Evolutionary conservation across 2,888 invertebrate genomes (phyloP).

Genomic region (Cecidostiba fungosa): DNA sequence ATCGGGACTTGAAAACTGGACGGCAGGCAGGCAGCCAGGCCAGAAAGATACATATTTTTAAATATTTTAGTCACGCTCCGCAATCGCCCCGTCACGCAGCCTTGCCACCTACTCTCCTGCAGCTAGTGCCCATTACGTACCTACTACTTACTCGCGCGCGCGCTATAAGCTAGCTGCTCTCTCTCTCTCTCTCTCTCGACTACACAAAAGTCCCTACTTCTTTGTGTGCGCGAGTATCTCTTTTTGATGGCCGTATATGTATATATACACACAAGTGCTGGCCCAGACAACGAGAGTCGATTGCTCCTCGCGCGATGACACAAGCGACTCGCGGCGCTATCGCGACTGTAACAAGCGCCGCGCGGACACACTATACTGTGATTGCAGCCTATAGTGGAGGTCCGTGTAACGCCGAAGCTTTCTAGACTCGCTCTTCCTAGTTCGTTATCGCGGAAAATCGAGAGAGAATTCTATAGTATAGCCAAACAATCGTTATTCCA

Average conservation of each 20-base stretch:
- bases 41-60: constrained; percentile 81
- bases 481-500: no score
- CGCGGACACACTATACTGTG: background rate
- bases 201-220: constrained; percentile 29
- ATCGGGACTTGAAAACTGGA: constrained; percentile 66
- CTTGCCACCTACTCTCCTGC: constrained; percentile 75
- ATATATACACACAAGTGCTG: background rate
- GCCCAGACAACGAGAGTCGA: background rate
- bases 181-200: background rate
- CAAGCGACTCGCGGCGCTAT: background rate
- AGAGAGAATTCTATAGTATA: background rate
- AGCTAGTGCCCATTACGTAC: constrained; percentile 72
- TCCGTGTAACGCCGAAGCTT: constrained; percentile 8
- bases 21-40: constrained; percentile 75
- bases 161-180: constrained; percentile 11
- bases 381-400: background rate
- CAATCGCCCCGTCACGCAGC: constrained; percentile 80
- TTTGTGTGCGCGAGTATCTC: constrained; percentile 25
- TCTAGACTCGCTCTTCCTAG: background rate
- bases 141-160: constrained; percentile 68
- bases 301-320: constrained; percentile 17
- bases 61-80: constrained; percentile 81
- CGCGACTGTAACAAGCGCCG: constrained; percentile 33
- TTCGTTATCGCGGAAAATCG: background rate
- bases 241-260: constrained; percentile 9